phyloP scores from a whole-genome alignment of 1,140 invertebrate genomes.

The Palaemon carinicauda region DNA sequence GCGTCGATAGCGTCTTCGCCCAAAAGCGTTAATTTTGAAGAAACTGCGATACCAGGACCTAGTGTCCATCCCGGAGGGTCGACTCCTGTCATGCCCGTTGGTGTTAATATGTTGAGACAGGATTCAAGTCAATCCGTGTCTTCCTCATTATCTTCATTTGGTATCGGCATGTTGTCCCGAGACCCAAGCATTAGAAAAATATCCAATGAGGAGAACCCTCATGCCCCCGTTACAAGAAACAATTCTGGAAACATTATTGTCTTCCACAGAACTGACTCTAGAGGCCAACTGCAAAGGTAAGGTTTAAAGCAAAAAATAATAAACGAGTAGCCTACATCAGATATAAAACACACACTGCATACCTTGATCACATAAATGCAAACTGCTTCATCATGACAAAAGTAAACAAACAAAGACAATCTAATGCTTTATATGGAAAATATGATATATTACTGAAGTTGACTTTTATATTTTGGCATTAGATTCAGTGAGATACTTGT shows the following conservation, averaged over 20 bases:
- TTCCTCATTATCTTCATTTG: constrained; percentile 53
- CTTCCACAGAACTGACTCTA: constrained; percentile 59
- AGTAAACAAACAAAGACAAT: too few species aligned
- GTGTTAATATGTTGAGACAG: constrained; percentile 40
- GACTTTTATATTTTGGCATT: too few species aligned
- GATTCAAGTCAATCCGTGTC: constrained; percentile 55
- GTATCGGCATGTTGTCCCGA: constrained; percentile 48
- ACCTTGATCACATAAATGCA: background rate
- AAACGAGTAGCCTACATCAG: background rate
- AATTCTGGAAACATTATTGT: constrained; percentile 60
- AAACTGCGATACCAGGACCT: constrained; percentile 34
- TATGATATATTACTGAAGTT: too few species aligned
- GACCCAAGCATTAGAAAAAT: constrained; percentile 45
- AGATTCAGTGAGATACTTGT: too few species aligned
- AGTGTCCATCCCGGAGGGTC: constrained; percentile 37
- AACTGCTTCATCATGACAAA: background rate
- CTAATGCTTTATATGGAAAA: too few species aligned
- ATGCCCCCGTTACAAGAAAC: constrained; percentile 44
- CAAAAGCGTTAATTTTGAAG: constrained; percentile 54
- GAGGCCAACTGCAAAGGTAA: constrained; percentile 59
- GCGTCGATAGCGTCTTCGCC: constrained; percentile 44
- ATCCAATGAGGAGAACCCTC: constrained; percentile 44
- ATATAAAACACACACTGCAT: background rate
- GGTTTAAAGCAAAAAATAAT: background rate
- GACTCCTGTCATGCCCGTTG: constrained; percentile 7